Conservation (phyloP, 2,113 vertebrate genomes). For the Nibea coibor region DNA sequence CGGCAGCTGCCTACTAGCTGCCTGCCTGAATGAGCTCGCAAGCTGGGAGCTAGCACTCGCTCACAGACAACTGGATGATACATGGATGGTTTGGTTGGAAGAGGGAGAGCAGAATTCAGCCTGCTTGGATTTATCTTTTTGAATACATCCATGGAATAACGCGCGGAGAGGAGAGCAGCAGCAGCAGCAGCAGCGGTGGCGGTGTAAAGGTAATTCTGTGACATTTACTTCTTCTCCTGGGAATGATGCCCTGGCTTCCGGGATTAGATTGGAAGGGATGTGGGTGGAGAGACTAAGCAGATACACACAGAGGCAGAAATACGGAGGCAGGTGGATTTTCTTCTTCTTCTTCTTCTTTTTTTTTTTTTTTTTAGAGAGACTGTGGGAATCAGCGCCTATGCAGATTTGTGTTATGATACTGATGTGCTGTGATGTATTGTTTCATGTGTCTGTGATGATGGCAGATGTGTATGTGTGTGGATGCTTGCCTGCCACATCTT, state of each 20-base stretch:
- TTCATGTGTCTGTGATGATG: conserved; percentile 58
- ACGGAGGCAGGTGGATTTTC: conserved; percentile 66
- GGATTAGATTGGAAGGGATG: conserved; percentile 72
- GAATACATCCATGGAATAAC: conserved; percentile 70
- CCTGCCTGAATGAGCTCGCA: conserved; percentile 71
- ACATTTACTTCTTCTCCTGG: conserved; percentile 73
- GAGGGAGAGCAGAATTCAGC: conserved; percentile 50
- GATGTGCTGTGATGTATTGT: conserved; percentile 60
- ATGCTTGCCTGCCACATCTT: conserved; percentile 39
- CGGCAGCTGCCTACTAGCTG: conserved; percentile 86
- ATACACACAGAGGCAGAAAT: conserved; percentile 51
- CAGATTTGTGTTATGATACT: conserved; percentile 61
- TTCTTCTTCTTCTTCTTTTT: conserved; percentile 12
- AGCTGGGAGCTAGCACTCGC: conserved; percentile 78
- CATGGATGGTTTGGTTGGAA: conserved; percentile 61
- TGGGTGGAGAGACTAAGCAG: conserved; percentile 66
- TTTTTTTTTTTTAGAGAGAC: conserved; percentile 20
- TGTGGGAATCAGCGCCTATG: conserved; percentile 49
- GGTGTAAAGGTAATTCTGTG: conserved; percentile 77
- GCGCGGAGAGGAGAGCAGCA: conserved; percentile 26
- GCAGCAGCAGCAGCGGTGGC: conserved; percentile 32
- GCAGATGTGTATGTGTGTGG: conserved; percentile 24
- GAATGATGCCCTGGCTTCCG: conserved; percentile 73
- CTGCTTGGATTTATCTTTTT: conserved; percentile 68
- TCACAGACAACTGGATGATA: conserved; percentile 85